Evolutionary conservation across 2,888 invertebrate genomes (phyloP), one percentile per base, ranked within the genome.

Genomic region (Cryptosula pallasiana): DNA sequence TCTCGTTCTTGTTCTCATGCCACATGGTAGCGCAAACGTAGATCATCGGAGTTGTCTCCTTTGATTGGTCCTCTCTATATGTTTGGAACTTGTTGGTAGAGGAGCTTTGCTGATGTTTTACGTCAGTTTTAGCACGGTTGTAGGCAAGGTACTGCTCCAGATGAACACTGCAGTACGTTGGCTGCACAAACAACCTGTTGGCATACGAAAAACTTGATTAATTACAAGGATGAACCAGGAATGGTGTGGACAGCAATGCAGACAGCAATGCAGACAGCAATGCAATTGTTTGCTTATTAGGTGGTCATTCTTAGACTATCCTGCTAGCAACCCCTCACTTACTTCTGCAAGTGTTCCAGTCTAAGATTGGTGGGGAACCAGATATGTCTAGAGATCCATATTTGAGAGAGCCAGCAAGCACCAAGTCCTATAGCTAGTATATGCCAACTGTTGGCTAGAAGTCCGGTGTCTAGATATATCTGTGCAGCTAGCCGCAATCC

Each of bases 361-460:
- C 98, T 90, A 86, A 98, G 97, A 80, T 95, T 94, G 87, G 95
- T 95, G 1, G 98, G 98, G 1, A 93, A 94, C 97, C 97, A 99
- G 76, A 98, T 94, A 81, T 99, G 97, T 73, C 96, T 87, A 0
- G 95, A 93, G 72, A 97, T 92, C 95, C 98, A 97, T 0, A 95
- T 93, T 86, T 98, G 97, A 0, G 95, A 95, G 1, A 96, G 84
- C 72, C 96, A 86, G 94, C 97, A 95, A 13, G 79, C 76, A 9
- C 75, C 76, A 2, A 63, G 3, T 32, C 32, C 34, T 3, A 63
- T 16, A 9, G 27, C 32, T 5, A 63, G 13, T 3, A 32, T 32
- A 32, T 2, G 16, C 27, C 32, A 63, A 32, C 27, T 27, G 9
- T 63, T 13, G 5, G 32, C 20, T 32, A 34, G 27, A 9, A 13